phyloP scores from a whole-genome alignment of 1,140 invertebrate genomes.

The Drosophila miranda region DNA sequence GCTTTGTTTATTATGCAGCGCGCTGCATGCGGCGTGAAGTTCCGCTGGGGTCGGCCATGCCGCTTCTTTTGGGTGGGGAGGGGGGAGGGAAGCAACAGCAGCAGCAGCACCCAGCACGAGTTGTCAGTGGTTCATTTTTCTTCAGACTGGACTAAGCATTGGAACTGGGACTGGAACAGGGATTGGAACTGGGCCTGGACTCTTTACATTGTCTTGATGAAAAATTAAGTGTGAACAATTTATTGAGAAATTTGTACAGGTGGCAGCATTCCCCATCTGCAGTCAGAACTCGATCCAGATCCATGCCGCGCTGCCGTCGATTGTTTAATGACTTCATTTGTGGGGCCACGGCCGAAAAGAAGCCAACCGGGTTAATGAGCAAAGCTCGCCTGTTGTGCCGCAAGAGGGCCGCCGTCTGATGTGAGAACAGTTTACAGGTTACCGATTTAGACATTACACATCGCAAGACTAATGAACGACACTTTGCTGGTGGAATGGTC shows the following conservation, averaged over 20 bases:
- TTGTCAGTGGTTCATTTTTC: conserved; percentile 78
- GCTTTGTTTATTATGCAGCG: conserved; percentile 75
- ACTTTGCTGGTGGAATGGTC: background rate
- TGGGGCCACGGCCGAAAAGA: conserved; percentile 16
- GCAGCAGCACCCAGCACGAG: conserved; percentile 61
- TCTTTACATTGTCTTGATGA: conserved; percentile 73
- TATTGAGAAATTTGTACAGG: conserved; percentile 80
- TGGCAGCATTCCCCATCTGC: conserved; percentile 33
- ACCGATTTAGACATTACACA: conserved; percentile 39
- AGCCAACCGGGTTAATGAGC: conserved; percentile 66
- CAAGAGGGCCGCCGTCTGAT: conserved; percentile 4
- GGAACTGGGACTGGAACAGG: conserved; percentile 7
- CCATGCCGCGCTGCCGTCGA: conserved; percentile 51
- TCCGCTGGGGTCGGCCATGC: conserved; percentile 20
- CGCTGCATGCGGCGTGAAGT: conserved; percentile 65
- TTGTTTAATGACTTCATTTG: conserved; percentile 79
- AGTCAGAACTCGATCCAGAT: conserved; percentile 16
- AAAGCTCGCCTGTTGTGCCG: conserved; percentile 27
- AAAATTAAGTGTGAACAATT: conserved; percentile 80
- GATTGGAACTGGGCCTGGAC: conserved; percentile 20
- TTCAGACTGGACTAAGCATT: conserved; percentile 20
- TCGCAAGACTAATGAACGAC: conserved; percentile 23
- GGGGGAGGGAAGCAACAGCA: background rate
- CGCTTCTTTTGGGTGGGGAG: background rate
- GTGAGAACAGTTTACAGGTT: conserved; percentile 26